phyloP scores from a whole-genome alignment of 2,888 invertebrate species.

The Zygothrica quintamaculata region DNA sequence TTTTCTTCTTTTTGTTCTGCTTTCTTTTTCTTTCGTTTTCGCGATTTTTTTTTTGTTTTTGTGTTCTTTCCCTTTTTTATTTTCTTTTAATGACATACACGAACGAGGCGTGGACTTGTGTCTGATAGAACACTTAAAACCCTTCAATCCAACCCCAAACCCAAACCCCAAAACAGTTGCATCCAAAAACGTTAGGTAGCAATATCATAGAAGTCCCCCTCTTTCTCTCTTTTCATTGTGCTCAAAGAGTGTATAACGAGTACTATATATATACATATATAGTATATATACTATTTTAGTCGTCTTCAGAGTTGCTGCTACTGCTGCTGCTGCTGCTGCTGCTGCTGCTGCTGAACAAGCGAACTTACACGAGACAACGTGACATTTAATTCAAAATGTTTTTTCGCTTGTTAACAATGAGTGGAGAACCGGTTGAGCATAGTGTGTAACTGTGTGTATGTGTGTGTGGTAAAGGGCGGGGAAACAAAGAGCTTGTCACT shows the following conservation, averaged over 20 bases:
- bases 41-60: not conserved
- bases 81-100: conserved; percentile 67
- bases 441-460: too few species aligned
- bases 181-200: conserved; percentile 38
- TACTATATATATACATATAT: too few species aligned
- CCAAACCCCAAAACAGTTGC: not conserved
- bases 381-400: conserved; percentile 71
- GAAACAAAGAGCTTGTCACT: too few species aligned
- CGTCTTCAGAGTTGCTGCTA: conserved; percentile 43
- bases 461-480: not conserved
- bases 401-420: conserved; percentile 49
- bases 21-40: not conserved
- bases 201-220: conserved; percentile 39
- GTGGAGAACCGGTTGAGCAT: not conserved
- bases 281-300: conserved; percentile 62
- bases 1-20: conserved; percentile 2
- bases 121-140: conserved; percentile 32
- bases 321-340: too few species aligned
- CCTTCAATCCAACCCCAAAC: not conserved
- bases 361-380: conserved; percentile 64
- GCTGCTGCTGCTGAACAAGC: conserved; percentile 66
- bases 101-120: conserved; percentile 44
- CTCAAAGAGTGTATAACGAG: conserved; percentile 44
- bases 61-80: too few species aligned
- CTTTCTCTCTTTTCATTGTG: conserved; percentile 10